These are phyloP conservation scores for Drosophila setosimentum DNA, from an alignment of 2,888 invertebrate species.

Conservation along the genomic window DNA sequence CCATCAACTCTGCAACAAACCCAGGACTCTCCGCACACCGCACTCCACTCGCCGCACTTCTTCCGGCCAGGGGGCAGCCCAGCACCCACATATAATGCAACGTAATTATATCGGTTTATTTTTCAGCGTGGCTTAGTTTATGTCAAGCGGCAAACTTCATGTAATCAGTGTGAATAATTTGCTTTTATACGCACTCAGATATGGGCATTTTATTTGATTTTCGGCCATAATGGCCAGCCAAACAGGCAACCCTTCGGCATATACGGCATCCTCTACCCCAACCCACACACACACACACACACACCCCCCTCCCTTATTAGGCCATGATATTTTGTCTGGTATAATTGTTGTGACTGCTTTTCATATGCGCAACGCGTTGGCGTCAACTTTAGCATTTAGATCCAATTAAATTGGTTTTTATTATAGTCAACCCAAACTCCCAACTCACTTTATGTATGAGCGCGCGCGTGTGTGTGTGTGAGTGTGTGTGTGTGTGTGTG, in stretches of 20 bases:
- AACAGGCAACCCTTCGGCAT: conserved; percentile 28
- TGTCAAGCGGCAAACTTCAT: conserved; percentile 67
- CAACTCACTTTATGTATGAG: conserved; percentile 6
- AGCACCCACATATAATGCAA: conserved; percentile 46
- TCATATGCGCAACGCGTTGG: conserved; percentile 37
- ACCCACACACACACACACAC: not conserved
- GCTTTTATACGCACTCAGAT: conserved; percentile 65
- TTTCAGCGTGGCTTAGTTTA: conserved; percentile 70
- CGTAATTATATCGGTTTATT: conserved; percentile 78
- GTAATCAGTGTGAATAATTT: conserved; percentile 80
- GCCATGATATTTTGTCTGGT: conserved; percentile 33
- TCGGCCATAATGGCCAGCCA: conserved; percentile 37
- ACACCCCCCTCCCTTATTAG: not conserved
- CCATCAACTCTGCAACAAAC: not conserved
- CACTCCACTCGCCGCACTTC: not conserved
- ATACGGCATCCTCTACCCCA: no score
- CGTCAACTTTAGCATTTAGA: conserved; percentile 67
- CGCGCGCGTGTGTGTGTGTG: not conserved
- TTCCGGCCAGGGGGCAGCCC: not conserved
- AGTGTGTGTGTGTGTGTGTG: conserved; percentile 4
- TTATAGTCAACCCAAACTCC: conserved; percentile 24
- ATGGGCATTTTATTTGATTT: conserved; percentile 62
- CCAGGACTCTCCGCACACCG: not conserved
- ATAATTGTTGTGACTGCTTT: conserved; percentile 63
- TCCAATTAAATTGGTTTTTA: conserved; percentile 77